A percentile compares a stretch with the other conserved stretches of the same genome.
These are phyloP conservation scores for Drosophila formosana DNA, from an alignment of 2,888 invertebrate genomes.

Conservation along the genomic window DNA sequence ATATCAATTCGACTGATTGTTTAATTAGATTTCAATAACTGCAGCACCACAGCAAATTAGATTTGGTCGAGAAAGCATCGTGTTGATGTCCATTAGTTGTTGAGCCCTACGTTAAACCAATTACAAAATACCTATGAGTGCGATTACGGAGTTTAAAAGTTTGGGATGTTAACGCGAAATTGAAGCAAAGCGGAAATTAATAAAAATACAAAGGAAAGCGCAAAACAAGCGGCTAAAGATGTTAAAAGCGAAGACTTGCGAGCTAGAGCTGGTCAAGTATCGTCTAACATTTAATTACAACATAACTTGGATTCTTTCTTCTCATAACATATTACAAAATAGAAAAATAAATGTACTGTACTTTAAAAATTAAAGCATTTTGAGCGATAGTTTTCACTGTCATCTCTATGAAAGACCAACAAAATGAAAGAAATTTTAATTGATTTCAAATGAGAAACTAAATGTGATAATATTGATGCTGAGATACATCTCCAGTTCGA, in stretches of 20 bases:
- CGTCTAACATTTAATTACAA: not conserved
- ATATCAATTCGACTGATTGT: not conserved
- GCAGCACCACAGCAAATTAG: not conserved
- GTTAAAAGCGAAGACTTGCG: conserved; percentile 4
- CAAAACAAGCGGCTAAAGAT: not conserved
- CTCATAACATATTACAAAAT: not conserved
- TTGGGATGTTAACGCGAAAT: conserved; percentile 32
- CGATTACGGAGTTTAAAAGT: conserved; percentile 26
- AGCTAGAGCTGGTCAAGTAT: not conserved
- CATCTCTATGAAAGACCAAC: conserved; percentile 9
- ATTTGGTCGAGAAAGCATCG: conserved; percentile 2
- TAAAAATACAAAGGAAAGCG: conserved; percentile 10
- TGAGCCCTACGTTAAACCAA: not conserved
- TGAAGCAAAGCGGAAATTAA: conserved; percentile 46
- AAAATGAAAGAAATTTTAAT: conserved; percentile 64
- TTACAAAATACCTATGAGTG: conserved; percentile 15
- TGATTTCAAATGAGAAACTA: conserved; percentile 70
- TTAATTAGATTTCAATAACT: conserved; percentile 1
- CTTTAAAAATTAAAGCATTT: no score
- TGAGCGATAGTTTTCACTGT: not conserved
- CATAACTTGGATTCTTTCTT: not conserved
- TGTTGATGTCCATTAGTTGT: not conserved
- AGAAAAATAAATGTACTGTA: no score
- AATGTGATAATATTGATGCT: conserved; percentile 39
- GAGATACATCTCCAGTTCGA: conserved; percentile 3